These are phyloP conservation scores for Blera fallax DNA, from an alignment of 2,888 invertebrate species.

Conservation along the genomic window DNA sequence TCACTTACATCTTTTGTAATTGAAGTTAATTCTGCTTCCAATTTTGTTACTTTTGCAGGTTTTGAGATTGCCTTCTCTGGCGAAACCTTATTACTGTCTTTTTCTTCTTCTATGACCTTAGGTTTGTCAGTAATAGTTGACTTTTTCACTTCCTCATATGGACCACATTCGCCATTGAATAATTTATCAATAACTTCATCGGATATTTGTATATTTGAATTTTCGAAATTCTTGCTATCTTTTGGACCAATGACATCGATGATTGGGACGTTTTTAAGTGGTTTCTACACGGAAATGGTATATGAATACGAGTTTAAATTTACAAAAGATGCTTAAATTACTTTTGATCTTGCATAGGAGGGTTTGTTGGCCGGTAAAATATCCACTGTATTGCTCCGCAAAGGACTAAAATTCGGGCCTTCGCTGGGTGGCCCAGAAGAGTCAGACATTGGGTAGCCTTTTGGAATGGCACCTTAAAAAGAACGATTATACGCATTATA, in stretches of 20 bases:
- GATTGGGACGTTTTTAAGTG: constrained; percentile 77
- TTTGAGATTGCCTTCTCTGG: not conserved
- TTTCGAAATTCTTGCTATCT: constrained; percentile 75
- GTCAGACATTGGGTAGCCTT: constrained; percentile 39
- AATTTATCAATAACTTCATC: constrained; percentile 81
- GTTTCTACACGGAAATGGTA: constrained; percentile 57
- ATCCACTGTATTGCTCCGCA: constrained; percentile 75
- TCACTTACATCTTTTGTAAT: constrained; percentile 22
- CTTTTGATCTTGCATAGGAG: constrained; percentile 78
- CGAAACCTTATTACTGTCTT: constrained; percentile 21
- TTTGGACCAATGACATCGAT: constrained; percentile 78
- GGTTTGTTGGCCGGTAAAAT: constrained; percentile 78
- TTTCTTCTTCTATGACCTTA: not conserved
- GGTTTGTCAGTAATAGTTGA: constrained; percentile 1
- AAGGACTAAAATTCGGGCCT: constrained; percentile 77
- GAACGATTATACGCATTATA: no score
- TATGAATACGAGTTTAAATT: not conserved
- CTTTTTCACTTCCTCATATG: constrained; percentile 78
- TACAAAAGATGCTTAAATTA: constrained; percentile 14
- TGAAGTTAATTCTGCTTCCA: not conserved
- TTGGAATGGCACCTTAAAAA: constrained; percentile 55
- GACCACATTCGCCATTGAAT: constrained; percentile 80
- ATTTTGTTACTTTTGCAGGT: constrained; percentile 15
- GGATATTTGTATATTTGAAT: constrained; percentile 77
- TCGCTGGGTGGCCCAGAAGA: not conserved